Percentiles rank a stretch among this genome's conserved stretches.
Evolutionary conservation across 2,113 vertebrate species (phyloP).

Genomic region (Xiphorhynchus elegans): DNA sequence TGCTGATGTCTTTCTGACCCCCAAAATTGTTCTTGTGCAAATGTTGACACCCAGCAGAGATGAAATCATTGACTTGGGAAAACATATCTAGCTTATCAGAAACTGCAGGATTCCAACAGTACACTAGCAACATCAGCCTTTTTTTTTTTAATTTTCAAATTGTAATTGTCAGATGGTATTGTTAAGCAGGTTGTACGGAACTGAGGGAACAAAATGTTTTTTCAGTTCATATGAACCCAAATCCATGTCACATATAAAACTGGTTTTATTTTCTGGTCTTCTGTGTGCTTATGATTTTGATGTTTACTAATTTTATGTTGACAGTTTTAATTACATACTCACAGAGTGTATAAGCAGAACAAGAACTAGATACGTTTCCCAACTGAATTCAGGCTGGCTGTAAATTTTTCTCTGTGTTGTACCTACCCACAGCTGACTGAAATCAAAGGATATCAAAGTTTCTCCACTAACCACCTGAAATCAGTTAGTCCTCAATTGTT

Average conservation of each 20-base stretch:
- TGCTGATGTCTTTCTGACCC: conserved; percentile 62
- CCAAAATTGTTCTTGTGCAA: conserved; percentile 67
- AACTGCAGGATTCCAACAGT: neutral
- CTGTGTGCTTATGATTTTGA: neutral
- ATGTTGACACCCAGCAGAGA: conserved; percentile 62
- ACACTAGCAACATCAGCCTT: neutral
- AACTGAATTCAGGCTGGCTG: neutral
- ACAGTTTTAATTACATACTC: neutral
- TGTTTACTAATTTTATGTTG: neutral
- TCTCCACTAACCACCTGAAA: neutral
- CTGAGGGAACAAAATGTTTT: neutral
- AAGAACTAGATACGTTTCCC: neutral
- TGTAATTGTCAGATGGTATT: conserved; percentile 1
- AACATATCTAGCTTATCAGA: conserved; percentile 45
- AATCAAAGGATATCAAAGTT: neutral
- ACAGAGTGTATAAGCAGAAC: neutral
- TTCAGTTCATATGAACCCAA: neutral
- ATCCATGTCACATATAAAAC: neutral
- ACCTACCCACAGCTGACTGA: neutral
- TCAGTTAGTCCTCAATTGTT: neutral
- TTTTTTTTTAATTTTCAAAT: neutral
- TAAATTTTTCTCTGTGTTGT: neutral
- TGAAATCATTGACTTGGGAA: conserved; percentile 45
- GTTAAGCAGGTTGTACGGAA: neutral
- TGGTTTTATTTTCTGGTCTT: neutral